A percentile compares a stretch with the other conserved stretches of the same genome.
Evolutionary conservation across 2,113 vertebrate species (phyloP).

Genomic region (Tichodroma muraria): DNA sequence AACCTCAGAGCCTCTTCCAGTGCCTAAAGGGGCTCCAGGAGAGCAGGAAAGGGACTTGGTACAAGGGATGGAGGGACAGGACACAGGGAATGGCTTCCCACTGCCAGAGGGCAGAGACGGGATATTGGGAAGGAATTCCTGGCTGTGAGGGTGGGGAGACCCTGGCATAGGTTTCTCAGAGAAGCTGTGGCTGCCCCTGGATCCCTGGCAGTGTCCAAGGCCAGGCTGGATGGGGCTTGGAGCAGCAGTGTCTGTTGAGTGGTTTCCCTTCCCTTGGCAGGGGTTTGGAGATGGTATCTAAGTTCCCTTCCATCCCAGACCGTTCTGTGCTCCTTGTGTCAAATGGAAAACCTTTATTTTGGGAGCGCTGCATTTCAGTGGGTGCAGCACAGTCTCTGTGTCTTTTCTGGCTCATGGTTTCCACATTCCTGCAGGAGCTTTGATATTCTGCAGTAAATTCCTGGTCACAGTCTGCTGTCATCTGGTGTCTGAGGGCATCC

Average conservation of each 20-base stretch:
- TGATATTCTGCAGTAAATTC: background rate
- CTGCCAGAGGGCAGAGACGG: background rate
- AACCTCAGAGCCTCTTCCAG: background rate
- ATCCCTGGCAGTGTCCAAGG: background rate
- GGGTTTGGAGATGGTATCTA: background rate
- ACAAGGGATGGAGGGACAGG: background rate
- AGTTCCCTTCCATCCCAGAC: background rate
- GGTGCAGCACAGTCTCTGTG: background rate
- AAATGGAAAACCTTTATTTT: background rate
- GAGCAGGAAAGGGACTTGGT: background rate
- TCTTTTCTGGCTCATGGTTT: background rate
- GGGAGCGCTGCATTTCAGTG: accelerated
- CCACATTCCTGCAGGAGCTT: background rate
- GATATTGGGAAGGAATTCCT: background rate
- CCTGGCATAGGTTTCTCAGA: background rate
- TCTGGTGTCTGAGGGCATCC: background rate
- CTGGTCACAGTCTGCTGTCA: background rate
- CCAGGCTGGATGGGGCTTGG: accelerated
- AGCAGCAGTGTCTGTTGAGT: background rate
- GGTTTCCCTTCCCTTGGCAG: background rate
- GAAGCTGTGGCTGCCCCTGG: background rate
- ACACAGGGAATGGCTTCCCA: background rate
- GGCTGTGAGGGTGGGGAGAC: accelerated
- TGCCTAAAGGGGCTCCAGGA: background rate
- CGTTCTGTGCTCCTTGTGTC: background rate